Base-by-base conservation (phyloP, 2,797 vertebrate genomes). In the Enteromius mattozi region DNA sequence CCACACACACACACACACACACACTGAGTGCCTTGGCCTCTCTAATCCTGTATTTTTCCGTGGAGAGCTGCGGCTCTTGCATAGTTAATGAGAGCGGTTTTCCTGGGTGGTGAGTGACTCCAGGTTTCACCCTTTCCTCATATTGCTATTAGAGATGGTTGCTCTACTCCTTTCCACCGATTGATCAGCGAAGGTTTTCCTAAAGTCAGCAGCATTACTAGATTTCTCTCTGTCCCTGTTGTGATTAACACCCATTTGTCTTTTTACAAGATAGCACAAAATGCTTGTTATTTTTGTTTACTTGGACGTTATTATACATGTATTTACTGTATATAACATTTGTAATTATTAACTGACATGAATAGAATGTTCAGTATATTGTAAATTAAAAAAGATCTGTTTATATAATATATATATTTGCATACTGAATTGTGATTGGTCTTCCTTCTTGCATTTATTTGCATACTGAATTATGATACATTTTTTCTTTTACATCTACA, bases 41-140 rank as follows among this genome's bases (percentile, higher is more conserved):
- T 54, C 68, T 72, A 81, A 81, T 81, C 69, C 80, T 59, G 51
- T 63, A 72, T 61, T 72, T 70, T 81, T 17, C 51, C 9, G 24
- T n/a, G 51, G 69, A 81, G 40, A 35, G 37, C 70, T 47, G 54
- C 35, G 27, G 71, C 17, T 47, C 69, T 61, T 82, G 69, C 66
- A 81, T 71, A 45, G n/a, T 71, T 81, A 71, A 81, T 81, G 37
- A 80, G 45, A 30, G n/a, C 1, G 8, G 45, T 80, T 80, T 42
- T 56, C 30, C 78, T 69, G 19, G 21, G 56, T 3, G 9, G 40
- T 12, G 35, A 51, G 30, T 21, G 45, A 21, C 27, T 63, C 27
- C 27, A 63, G 27, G 61, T 65, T 59, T 63, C 63, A 65, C 59
- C 59, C 16, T 66, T 79, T 77, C 21, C 21, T 59, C 51, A 56